Conservation (phyloP, 1,140 invertebrate genomes). For the Drosophila erecta region DNA sequence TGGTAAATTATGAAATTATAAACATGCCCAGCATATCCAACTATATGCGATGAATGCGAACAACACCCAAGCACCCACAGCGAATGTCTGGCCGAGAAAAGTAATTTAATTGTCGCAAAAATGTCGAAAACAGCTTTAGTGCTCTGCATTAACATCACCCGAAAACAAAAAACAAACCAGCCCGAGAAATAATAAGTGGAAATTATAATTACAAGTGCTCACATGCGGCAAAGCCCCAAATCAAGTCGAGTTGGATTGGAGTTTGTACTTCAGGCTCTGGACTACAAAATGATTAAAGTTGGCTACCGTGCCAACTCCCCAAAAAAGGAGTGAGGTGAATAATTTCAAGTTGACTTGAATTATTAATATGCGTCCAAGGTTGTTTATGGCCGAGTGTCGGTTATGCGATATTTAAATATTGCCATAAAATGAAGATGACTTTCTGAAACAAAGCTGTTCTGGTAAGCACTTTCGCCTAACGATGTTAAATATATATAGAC, state of each 20-base stretch:
- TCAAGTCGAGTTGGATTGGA: constrained; percentile 13
- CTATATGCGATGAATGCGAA: constrained; percentile 20
- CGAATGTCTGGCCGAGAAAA: constrained; percentile 75
- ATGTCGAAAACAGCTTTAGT: constrained; percentile 79
- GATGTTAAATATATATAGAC: too few species aligned
- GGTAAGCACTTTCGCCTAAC: neutral
- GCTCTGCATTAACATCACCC: constrained; percentile 71
- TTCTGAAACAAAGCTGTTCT: constrained; percentile 27
- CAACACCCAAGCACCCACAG: constrained; percentile 33
- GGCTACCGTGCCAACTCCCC: neutral
- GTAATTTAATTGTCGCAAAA: constrained; percentile 81
- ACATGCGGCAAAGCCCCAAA: constrained; percentile 50
- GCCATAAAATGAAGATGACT: constrained; percentile 52
- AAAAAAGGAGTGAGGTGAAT: constrained; percentile 21
- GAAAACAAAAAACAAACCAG: constrained; percentile 32
- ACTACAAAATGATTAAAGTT: constrained; percentile 55
- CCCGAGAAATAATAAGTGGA: constrained; percentile 71
- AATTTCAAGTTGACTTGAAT: constrained; percentile 57
- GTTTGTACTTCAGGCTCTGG: constrained; percentile 12
- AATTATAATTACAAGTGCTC: constrained; percentile 79
- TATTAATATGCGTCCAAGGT: constrained; percentile 72
- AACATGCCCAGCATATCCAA: constrained; percentile 56
- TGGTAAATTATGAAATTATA: constrained; percentile 81
- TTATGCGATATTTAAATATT: constrained; percentile 67
- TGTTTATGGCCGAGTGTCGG: constrained; percentile 65